These are phyloP conservation scores for Tetranychus truncatus DNA, from an alignment of 2,888 invertebrate genomes.

Conservation along the genomic window DNA sequence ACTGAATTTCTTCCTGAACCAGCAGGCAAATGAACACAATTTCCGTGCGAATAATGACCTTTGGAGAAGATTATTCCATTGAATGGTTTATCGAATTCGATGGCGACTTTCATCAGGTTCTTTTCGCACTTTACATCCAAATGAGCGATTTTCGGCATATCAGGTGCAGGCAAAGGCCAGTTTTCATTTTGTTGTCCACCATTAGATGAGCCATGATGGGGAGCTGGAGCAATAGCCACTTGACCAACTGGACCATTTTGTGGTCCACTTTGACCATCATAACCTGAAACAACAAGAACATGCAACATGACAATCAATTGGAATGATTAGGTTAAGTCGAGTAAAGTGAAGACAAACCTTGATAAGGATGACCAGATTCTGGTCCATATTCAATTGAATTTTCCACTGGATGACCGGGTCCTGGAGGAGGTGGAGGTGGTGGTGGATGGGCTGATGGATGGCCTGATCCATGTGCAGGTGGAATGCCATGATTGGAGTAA, in stretches of 20 bases:
- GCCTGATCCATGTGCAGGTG: not conserved
- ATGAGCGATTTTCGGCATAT: slow-evolving; percentile 81
- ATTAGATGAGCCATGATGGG: not conserved
- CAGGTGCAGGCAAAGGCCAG: slow-evolving; percentile 31
- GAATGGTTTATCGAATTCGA: slow-evolving; percentile 85
- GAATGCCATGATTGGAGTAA: not conserved
- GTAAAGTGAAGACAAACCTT: not conserved
- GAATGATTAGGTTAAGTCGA: not conserved
- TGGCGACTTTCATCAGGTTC: slow-evolving; percentile 74
- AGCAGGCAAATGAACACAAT: slow-evolving; percentile 74
- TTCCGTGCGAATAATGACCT: slow-evolving; percentile 70
- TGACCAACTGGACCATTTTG: not conserved
- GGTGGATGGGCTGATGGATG: not conserved
- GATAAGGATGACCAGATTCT: not conserved
- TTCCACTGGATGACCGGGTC: not conserved
- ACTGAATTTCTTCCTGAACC: slow-evolving; percentile 66
- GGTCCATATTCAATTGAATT: slow-evolving; percentile 9
- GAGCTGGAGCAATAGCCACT: not conserved
- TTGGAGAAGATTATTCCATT: slow-evolving; percentile 88
- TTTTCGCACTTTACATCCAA: slow-evolving; percentile 85
- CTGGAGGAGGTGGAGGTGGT: not conserved
- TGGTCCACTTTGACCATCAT: slow-evolving; percentile 8
- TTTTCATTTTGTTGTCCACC: slow-evolving; percentile 8
- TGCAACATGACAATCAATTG: not conserved
- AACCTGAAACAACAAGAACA: not conserved